A percentile compares a stretch with the other conserved stretches of the same genome.
phyloP scores from a whole-genome alignment of 2,888 invertebrate species.

The Nemapogon koenigi region DNA sequence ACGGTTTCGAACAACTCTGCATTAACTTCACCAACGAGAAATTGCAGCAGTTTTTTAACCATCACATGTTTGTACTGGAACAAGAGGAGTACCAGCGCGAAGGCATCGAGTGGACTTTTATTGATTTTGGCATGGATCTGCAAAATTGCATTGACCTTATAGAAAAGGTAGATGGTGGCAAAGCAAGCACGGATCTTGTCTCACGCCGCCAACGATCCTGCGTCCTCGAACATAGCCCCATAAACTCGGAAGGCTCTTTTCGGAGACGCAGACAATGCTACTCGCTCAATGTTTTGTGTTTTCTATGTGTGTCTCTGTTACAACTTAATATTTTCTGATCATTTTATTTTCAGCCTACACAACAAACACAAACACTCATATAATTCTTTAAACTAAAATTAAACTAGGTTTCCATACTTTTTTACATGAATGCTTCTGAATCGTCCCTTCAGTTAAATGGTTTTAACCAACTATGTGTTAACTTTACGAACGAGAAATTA shows the following conservation, averaged over 20 bases:
- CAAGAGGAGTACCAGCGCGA: constrained; percentile 92
- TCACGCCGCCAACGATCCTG: constrained; percentile 39
- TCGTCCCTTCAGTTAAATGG: constrained; percentile 78
- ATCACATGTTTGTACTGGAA: constrained; percentile 93
- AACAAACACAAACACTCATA: constrained; percentile 20
- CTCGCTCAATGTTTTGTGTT: constrained; percentile 25
- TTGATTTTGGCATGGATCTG: constrained; percentile 93
- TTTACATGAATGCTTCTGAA: constrained; percentile 16
- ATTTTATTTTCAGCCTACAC: constrained; percentile 8
- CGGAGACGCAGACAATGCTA: constrained; percentile 44
- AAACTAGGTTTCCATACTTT: constrained; percentile 28
- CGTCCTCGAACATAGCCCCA: constrained; percentile 31
- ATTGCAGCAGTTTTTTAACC: constrained; percentile 94
- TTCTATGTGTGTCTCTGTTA: constrained; percentile 33
- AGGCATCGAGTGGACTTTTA: constrained; percentile 92
- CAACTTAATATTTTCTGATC: too few relatives aligned
- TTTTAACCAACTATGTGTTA: constrained; percentile 96
- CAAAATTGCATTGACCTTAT: constrained; percentile 82
- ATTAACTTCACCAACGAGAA: constrained; percentile 95
- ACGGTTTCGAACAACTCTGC: constrained; percentile 93
- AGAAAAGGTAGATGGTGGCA: constrained; percentile 73
- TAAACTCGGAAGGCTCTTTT: constrained; percentile 25
- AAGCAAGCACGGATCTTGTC: constrained; percentile 58
- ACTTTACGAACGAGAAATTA: constrained; percentile 94
- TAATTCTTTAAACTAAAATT: constrained; percentile 21